phyloP scores from a whole-genome alignment of 2,888 invertebrate species.

The Eudasyphora cyanicolor region DNA sequence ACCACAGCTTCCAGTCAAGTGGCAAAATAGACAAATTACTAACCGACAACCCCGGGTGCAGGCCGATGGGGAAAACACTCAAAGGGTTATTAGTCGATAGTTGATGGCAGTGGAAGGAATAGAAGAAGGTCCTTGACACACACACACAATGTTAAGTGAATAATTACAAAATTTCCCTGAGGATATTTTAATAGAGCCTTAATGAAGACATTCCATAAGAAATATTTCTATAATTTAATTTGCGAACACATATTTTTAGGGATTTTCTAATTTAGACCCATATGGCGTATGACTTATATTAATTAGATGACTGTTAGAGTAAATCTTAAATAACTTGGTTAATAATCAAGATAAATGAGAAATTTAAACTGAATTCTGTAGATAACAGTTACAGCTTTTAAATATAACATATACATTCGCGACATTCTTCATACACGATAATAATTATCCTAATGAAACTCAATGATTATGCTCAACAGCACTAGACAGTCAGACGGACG shows the following conservation, averaged over 20 bases:
- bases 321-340: neutral
- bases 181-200: neutral
- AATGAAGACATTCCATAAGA: neutral
- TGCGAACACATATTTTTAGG: too few species aligned
- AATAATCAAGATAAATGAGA: conserved; percentile 6
- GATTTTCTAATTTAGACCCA: neutral
- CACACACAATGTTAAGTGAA: conserved; percentile 26
- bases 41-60: neutral
- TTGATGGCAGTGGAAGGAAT: neutral
- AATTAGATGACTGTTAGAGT: neutral
- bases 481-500: too few species aligned
- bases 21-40: conserved; percentile 22
- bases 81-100: conserved; percentile 16
- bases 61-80: neutral
- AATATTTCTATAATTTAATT: neutral
- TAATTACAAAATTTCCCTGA: conserved; percentile 2
- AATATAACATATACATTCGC: too few species aligned
- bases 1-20: neutral
- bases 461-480: too few species aligned
- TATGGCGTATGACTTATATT: conserved; percentile 14
- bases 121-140: neutral
- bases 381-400: too few species aligned
- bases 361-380: too few species aligned
- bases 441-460: conserved; percentile 33
- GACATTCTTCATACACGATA: conserved; percentile 12